Evolutionary conservation across 2,888 invertebrate genomes (phyloP).

Genomic region (Serripes groenlandicus): DNA sequence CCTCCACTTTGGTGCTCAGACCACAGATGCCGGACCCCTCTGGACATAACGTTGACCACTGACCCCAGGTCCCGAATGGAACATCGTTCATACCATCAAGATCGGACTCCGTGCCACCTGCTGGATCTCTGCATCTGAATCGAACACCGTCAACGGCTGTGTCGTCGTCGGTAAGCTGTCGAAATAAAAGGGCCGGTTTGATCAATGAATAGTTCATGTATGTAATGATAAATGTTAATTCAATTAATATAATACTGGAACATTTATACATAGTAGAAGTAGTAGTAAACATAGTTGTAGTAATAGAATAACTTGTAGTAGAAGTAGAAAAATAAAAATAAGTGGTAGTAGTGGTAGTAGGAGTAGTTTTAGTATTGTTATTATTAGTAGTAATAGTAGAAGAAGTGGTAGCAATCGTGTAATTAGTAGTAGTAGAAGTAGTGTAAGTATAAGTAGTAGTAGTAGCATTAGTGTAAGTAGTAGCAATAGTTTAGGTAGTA

Average conservation of each 20-base stretch:
- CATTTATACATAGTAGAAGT: background rate
- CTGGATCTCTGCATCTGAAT: background rate
- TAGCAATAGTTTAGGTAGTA: background rate
- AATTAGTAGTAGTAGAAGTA: conserved; percentile 14
- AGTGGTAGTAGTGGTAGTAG: background rate
- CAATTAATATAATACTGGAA: too few relatives aligned
- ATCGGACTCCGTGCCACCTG: background rate
- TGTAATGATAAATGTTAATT: too few relatives aligned
- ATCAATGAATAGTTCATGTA: too few relatives aligned
- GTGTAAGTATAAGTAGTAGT: conserved; percentile 1
- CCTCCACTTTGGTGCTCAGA: conserved; percentile 11
- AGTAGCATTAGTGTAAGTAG: conserved; percentile 22
- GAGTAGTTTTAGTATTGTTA: background rate
- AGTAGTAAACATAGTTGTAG: background rate
- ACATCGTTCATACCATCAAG: background rate
- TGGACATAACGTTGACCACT: conserved; percentile 7
- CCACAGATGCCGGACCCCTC: conserved; percentile 9
- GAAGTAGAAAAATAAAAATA: background rate
- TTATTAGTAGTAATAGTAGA: conserved; percentile 4
- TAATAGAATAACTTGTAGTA: background rate
- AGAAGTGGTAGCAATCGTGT: background rate
- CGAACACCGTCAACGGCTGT: conserved; percentile 10
- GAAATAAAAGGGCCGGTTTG: too few relatives aligned
- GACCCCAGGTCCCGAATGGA: conserved; percentile 4
- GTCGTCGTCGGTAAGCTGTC: background rate